Base-by-base conservation (phyloP, 2,888 invertebrate genomes). In the Agonum fuliginosum region DNA sequence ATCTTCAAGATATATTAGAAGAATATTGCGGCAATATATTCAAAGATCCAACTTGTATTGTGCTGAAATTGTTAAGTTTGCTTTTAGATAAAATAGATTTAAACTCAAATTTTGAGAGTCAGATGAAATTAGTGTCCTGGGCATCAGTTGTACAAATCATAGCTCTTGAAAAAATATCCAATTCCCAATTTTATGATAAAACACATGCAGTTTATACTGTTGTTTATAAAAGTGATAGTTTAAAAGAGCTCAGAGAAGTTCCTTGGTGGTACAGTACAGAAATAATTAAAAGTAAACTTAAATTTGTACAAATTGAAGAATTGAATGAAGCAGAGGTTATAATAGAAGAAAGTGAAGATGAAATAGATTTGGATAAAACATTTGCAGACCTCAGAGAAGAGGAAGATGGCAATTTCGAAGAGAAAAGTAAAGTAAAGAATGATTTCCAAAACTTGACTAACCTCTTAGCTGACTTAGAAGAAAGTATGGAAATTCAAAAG, bases 181-280 rank as follows among this genome's bases (percentile, higher is more conserved):
- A 86, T 65, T 83, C 88, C 12, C 85, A 88, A 81, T 83, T 84
- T 73, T 79, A 79, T 10, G 79, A 86, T n/a, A 79, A 80, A 3
- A 78, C 81, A 10, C 82, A 82, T 0, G 79, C 81, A 12, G 84
- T 85, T 78, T 80, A 81, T 58, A 81, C 82, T 2, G 91, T 91
- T 0, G 88, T 92, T 65, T 93, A 93, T 82, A 88, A 91, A 78
- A 88, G 86, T 81, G 85, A 88, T 71, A 86, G 87, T 62, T 83
- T 93, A 74, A 87, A 88, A 78, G 86, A 89, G 65, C 92, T 89
- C 83, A 85, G 88, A 20, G 88, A 86, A 78, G 85, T 87, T 14
- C 87, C 90, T 41, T 93, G 93, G 93, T 89, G 92, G 86, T 91
- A 91, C 83, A 82, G 82, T 41, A 83, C 86, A 81, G 83, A 84